Base-by-base conservation (phyloP, 2,888 invertebrate species). In the Drosophila cognata region DNA sequence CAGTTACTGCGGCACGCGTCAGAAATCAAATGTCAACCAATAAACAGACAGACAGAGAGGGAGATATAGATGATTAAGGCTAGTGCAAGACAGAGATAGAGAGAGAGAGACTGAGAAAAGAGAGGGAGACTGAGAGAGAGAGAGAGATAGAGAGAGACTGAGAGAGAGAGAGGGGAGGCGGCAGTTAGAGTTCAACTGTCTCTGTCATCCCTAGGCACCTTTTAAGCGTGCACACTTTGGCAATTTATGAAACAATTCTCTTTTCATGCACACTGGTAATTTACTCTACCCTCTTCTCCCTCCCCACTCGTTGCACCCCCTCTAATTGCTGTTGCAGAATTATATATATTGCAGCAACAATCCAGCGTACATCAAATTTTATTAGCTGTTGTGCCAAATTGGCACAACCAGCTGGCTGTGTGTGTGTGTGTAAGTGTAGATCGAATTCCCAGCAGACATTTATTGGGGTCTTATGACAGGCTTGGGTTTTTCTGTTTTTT, bases 1-100 rank as follows among this genome's bases (percentile, higher is more conserved):
- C 74, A 74, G 84, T 88, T 88, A 90, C 83, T 74, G 41, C 87
- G 85, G 72, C 85, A 85, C 85, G 85, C 89, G 85, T 84, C 87
- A 43, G 68, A 85, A 85, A 85, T 85, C 89, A 85, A 90, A 85
- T 88, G 84, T 80, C 90, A 88, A 74, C 63, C 72, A 63, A 62
- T 55, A 65, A 70, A 61, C 48, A 64, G 43, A 18, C 21, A 31
- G 38, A 51, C 29, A 36, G 6, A 16, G 38, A 36, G 50, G 18
- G 11, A 18, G 41, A 18, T 11, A 36, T 16, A 16, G 36, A 16
- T 6, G 16, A 16, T 16, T 36, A 36, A 36, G 36, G 16, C 36
- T 16, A 36, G 36, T 36, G 36, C 36, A 33, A 4, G 33, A 1
- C 11, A 33, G 36, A 16, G 43, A 31, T 21, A 41, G 16, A 38